Conservation (phyloP, 2,113 vertebrate genomes). For the Apodemus sylvaticus region DNA sequence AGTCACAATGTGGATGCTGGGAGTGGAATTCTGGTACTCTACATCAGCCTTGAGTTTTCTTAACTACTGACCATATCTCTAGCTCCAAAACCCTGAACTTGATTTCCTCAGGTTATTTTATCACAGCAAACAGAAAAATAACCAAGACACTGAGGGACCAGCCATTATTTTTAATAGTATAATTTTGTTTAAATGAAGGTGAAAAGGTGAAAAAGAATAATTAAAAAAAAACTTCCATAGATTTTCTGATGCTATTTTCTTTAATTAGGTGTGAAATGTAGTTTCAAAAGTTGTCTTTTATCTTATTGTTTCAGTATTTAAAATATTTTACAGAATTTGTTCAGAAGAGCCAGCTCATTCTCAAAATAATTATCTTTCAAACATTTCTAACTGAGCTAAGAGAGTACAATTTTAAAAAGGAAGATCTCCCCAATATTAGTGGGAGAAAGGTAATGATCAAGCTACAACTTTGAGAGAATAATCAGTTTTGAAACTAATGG, state of each 20-base stretch:
- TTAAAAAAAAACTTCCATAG: background rate
- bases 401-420: background rate
- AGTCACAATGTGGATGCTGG: background rate
- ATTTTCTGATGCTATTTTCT: background rate
- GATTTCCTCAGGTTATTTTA: background rate
- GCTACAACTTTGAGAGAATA: background rate
- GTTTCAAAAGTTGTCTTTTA: background rate
- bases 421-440: background rate
- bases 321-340: background rate
- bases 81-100: background rate
- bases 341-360: background rate
- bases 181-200: background rate
- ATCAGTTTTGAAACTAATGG: constrained; percentile 31
- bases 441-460: constrained; percentile 23
- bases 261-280: background rate
- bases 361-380: background rate
- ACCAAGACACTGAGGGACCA: too few species aligned
- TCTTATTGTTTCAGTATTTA: background rate
- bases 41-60: background rate
- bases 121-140: background rate
- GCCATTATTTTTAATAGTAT: background rate
- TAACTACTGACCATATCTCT: background rate
- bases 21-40: background rate
- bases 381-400: background rate
- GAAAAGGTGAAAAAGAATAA: background rate